phyloP scores from a whole-genome alignment of 2,888 invertebrate genomes.

The Zaprionus lineosus region DNA sequence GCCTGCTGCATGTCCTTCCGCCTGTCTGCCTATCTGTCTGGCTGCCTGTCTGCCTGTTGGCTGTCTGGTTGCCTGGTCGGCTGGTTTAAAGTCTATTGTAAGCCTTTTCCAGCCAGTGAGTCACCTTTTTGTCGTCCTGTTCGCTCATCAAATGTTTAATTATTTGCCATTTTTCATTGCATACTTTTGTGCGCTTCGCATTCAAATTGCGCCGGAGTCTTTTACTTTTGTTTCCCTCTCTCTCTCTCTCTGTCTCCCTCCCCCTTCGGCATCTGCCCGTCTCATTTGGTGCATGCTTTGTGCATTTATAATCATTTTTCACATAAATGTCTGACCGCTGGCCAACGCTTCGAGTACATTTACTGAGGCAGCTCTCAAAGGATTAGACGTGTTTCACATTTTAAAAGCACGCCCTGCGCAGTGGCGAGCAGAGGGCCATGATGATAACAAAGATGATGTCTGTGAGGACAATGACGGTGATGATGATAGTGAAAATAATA shows the following conservation, averaged over 20 bases:
- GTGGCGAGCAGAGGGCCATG: not conserved
- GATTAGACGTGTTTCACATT: constrained; percentile 81
- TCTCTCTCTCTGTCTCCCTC: not conserved
- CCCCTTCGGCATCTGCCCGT: not conserved
- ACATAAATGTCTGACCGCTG: constrained; percentile 69
- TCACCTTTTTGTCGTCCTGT: constrained; percentile 2
- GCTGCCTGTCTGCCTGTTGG: not conserved
- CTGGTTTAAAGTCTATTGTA: constrained; percentile 34
- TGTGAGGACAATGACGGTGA: constrained; percentile 1
- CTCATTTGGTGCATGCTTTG: constrained; percentile 57
- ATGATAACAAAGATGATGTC: constrained; percentile 15
- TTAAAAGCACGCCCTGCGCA: constrained; percentile 56
- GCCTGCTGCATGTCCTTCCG: constrained; percentile 12
- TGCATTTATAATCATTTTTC: constrained; percentile 78
- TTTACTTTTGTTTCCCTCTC: not conserved
- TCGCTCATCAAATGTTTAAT: constrained; percentile 48
- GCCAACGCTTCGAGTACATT: constrained; percentile 54
- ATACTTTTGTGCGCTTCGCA: constrained; percentile 56
- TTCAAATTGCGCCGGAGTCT: constrained; percentile 31
- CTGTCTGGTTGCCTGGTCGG: constrained; percentile 22
- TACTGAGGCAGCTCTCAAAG: constrained; percentile 80
- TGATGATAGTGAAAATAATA: too few species aligned
- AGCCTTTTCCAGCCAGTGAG: constrained; percentile 11
- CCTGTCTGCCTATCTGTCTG: not conserved
- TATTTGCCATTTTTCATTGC: constrained; percentile 57